Base-by-base conservation (phyloP, 2,888 invertebrate species). In the Papilio protenor region DNA sequence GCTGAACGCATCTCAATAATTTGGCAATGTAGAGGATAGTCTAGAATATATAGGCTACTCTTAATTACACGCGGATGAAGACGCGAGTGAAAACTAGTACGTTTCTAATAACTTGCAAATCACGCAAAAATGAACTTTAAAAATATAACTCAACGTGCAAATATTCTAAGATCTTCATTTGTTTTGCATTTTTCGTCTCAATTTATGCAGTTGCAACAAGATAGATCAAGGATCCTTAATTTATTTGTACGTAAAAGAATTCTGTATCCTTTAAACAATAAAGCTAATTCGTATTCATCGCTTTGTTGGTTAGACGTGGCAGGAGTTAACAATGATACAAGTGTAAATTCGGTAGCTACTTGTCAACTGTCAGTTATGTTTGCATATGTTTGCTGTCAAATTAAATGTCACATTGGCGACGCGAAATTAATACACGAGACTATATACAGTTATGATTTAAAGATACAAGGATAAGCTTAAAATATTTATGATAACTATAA, bases 251-350 rank as follows among this genome's bases (percentile, higher is more conserved):
- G 18, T 45, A 45, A 66, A 40, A 66, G 40, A n/a, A 66, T 40
- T n/a, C 18, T 40, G 1, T 2, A 33, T 33, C 33, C 33, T 64
- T 33, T 45, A 16, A 12, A 69, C 12, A 45, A 55, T 52, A 27
- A 49, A 71, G 11, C n/a, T 69, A 52, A 55, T 75, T 75, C 45
- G 18, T 52, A 75, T 75, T 75, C 75, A 55, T 33, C 23, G 8
- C 27, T 16, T 74, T 49, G 74, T 64, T 47, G 21, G 49, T 74
- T 1, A 23, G 64, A 64, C 75, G 75, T 40, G 75, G 18, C 40
- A 33, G 33, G 75, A 66, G n/a, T 75, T 72, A 72, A 72, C 55
- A 72, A 72, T 52, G 64, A 49, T 64, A 64, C 52, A 75, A 75
- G 64, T 69, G 69, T 69, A 45, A 57, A 75, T 75, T 75, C 66